Evolutionary conservation across 1,140 invertebrate genomes (phyloP), one percentile per base, ranked within the genome.

Genomic region (Zaprionus ghesquierei): DNA sequence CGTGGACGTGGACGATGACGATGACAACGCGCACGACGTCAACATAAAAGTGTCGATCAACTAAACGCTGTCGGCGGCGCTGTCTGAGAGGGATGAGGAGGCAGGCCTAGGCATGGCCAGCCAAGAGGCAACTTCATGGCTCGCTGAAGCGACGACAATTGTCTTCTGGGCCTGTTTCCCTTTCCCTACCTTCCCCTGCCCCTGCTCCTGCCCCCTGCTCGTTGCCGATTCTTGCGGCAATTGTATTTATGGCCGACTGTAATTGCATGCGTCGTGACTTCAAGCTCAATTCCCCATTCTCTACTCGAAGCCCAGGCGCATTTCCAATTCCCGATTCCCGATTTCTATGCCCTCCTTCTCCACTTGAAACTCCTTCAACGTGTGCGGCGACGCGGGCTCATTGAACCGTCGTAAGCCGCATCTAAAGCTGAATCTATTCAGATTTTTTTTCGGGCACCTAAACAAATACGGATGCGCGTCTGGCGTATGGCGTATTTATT

Each of bases 31-130:
- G 84, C 82, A 87, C 82, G 84, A 87, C 79, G 84, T 87, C 85
- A 89, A 89, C 84, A 87, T 87, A 84, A 87, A 89, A 87, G 84
- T 87, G 84, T 87, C 84, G 84, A 87, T 87, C 84, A 87, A 87
- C 82, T 87, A 89, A 87, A 87, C 76, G 82, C 81, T 86, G 79
- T 89, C 79, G 68, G 81, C 68, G 38, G 35, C 35, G 38, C 63
- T 69, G 44, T 44, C 66, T 63, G 46, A 15, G 13, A 6, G 22
- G 27, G 44, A 38, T 22, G 33, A n/a, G 1, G 60, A 6, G n/a
- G 15, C 27, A 33, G 58, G 41, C 61, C 50, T 54, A 55, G 68
- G 75, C 63, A 60, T 72, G 81, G 79, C 75, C 79, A 81, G 79
- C 63, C 79, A 84, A 72, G 80, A 82, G 81, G 81, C 78, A 87